Base-by-base conservation (phyloP, 2,888 invertebrate genomes). In the Ceriagrion tenellum region DNA sequence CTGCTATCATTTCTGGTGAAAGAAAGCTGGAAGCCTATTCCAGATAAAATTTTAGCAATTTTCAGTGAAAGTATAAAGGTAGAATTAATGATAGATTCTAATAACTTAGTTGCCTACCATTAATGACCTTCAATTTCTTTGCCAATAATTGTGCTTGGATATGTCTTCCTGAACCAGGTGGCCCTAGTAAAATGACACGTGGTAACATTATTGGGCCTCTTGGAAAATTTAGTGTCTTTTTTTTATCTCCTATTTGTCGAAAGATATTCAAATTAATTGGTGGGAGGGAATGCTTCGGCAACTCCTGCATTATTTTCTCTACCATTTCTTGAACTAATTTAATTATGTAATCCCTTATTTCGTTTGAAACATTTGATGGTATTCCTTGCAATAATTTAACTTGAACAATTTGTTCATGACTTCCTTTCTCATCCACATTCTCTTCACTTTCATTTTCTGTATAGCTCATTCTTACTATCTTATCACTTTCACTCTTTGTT, bases 161-260 rank as follows among this genome's bases (percentile, higher is more conserved):
- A 69, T 26, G 26, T 13, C 40, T 91, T 91, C 91, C 91, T 63
- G 91, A 63, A 26, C 91, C 91, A 40, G 91, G 91, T 0, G 91
- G 63, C 18, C 91, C 91, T 16, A 91, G 40, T 63, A 91, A 63
- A 35, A 91, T 55, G 8, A 91, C 91, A 10, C 91, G 91, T 26
- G 91, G 91, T 35, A 91, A 35, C 63, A 91, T 63, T 20, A 63
- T 26, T 89, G 89, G 89, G 20, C 91, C 91, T 40, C 91, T n/a
- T 18, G 91, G 63, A 63, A 91, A 91, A 23, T 30, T 10, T 40
- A 69, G 18, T 63, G 18, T 35, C 40, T 63, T 91, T 40, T 35
- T 69, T 20, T 18, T 8, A 16, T 47, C 40, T 20, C 1, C 63
- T 59, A 35, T 10, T 10, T 40, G 63, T 4, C 3, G 35, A 35